phyloP scores from a whole-genome alignment of 2,797 vertebrate genomes.

The Emydoidea blandingii region DNA sequence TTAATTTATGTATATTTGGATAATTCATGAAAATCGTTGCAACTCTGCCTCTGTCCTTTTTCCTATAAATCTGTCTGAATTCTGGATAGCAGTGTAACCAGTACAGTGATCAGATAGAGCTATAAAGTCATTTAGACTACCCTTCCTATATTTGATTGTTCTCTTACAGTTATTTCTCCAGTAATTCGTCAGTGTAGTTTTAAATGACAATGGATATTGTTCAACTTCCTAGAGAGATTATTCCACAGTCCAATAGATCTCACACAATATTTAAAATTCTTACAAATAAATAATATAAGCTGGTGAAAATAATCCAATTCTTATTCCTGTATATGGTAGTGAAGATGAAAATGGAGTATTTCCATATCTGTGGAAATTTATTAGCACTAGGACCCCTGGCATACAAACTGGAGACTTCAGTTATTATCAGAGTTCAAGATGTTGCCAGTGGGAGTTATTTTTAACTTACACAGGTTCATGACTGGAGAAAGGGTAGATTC shows the following conservation, averaged over 20 bases:
- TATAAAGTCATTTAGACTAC: neutral
- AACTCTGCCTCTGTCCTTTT: neutral
- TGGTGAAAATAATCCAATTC: neutral
- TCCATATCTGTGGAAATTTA: neutral
- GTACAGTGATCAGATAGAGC: neutral
- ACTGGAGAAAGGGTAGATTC: constrained; percentile 39
- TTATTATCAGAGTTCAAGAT: constrained; percentile 1
- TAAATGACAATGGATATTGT: constrained; percentile 4
- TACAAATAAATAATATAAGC: neutral
- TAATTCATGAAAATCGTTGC: neutral
- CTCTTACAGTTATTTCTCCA: neutral
- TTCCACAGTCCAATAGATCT: constrained; percentile 49
- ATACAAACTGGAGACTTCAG: neutral
- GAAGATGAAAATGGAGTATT: neutral
- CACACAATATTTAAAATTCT: neutral
- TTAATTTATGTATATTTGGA: neutral
- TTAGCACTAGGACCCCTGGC: neutral
- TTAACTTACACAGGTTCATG: constrained; percentile 55
- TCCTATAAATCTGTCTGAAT: neutral
- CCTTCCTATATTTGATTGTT: neutral
- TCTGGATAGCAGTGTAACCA: neutral
- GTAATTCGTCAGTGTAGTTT: constrained; percentile 34
- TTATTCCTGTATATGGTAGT: neutral
- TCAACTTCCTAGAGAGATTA: constrained; percentile 31
- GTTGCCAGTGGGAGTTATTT: constrained; percentile 12